Evolutionary conservation across 2,113 vertebrate species (phyloP).

Genomic region (Tachuris rubrigastra): DNA sequence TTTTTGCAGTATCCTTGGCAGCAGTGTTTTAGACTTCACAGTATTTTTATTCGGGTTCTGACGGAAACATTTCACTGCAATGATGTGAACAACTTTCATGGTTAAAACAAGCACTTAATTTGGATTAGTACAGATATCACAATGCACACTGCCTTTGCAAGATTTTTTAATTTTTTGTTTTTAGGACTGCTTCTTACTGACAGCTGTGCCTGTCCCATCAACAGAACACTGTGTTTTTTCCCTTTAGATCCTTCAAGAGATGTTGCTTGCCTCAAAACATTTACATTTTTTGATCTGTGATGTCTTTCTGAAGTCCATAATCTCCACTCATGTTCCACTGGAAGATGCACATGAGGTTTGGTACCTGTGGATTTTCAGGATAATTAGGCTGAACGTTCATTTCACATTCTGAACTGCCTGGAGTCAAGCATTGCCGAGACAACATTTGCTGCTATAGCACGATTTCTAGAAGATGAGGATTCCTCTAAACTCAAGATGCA

Average conservation of each 20-base stretch:
- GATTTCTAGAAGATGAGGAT: neutral
- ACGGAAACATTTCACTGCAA: neutral
- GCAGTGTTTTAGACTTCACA: constrained; percentile 1
- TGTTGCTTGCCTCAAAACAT: neutral
- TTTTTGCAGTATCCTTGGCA: constrained; percentile 76
- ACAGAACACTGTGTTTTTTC: neutral
- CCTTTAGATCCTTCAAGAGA: neutral
- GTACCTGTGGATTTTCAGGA: neutral
- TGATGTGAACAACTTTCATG: neutral
- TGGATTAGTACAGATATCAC: neutral
- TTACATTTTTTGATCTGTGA: rapidly evolving
- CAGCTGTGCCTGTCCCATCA: neutral
- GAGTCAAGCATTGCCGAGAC: neutral
- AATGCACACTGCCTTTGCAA: neutral
- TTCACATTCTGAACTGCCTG: neutral
- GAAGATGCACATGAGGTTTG: neutral
- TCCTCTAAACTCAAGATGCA: neutral
- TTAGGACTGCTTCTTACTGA: neutral
- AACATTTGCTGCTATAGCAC: rapidly evolving
- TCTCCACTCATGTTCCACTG: rapidly evolving
- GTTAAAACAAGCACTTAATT: neutral
- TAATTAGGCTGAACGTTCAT: neutral
- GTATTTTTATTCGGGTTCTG: neutral
- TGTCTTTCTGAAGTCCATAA: neutral
- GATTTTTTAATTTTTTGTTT: neutral